Conservation (phyloP, 2,888 invertebrate species). For the Meiosimyza decipiens region DNA sequence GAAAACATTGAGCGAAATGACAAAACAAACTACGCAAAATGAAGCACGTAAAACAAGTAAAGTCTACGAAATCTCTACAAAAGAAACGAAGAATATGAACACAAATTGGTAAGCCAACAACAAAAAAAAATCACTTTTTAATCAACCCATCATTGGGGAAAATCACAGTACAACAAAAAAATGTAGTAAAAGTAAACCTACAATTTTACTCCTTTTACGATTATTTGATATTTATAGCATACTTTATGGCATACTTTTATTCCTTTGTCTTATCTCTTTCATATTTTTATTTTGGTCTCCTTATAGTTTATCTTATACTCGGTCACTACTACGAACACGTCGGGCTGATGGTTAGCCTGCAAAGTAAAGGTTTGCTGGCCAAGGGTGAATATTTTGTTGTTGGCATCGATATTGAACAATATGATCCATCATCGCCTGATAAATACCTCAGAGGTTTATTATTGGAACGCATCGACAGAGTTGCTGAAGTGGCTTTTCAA, state of each 20-base stretch:
- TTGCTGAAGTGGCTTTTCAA: constrained; percentile 78
- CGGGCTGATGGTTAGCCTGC: constrained; percentile 88
- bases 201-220: no score
- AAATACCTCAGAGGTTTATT: constrained; percentile 84
- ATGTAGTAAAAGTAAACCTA: no score
- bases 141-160: no score
- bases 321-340: constrained; percentile 92
- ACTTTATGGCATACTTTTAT: constrained; percentile 2
- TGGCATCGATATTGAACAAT: constrained; percentile 90
- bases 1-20: no score
- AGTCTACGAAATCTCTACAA: no score
- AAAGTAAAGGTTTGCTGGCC: constrained; percentile 83
- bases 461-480: constrained; percentile 69
- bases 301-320: constrained; percentile 86
- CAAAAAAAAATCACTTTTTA: no score
- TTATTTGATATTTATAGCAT: background rate
- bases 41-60: no score
- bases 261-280: background rate
- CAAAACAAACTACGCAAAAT: no score
- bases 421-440: constrained; percentile 80
- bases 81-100: no score
- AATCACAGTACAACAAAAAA: no score
- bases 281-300: constrained; percentile 10
- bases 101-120: no score
- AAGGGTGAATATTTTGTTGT: constrained; percentile 94